phyloP scores from a whole-genome alignment of 2,113 vertebrate species.

The Uropsilus gracilis region DNA sequence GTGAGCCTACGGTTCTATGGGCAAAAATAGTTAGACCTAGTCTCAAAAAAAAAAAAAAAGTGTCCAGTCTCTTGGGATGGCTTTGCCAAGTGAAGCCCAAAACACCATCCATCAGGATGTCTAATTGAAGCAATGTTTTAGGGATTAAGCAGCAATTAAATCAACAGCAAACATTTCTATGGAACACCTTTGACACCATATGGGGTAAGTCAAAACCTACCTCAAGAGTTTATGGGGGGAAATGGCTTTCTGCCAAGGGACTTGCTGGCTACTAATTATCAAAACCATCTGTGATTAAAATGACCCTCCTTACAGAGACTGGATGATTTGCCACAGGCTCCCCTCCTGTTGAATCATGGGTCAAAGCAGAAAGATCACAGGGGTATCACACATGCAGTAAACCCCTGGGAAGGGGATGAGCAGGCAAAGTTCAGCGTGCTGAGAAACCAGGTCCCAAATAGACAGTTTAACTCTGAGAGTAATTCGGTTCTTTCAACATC shows the following conservation, averaged over 20 bases:
- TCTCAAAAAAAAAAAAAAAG: too few species aligned
- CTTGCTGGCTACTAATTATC: conserved; percentile 46
- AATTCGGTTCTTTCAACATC: not conserved
- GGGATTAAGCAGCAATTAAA: conserved; percentile 70
- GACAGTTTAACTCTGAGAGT: not conserved
- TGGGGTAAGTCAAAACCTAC: not conserved
- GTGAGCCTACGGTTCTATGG: too few species aligned
- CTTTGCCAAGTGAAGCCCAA: conserved; percentile 64
- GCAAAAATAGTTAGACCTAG: too few species aligned
- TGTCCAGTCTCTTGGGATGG: conserved; percentile 64
- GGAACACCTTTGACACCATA: conserved; percentile 25
- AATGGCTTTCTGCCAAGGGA: conserved; percentile 51
- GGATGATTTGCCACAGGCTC: conserved; percentile 7
- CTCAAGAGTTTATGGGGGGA: not conserved
- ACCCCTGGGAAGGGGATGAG: not conserved
- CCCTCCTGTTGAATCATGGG: not conserved
- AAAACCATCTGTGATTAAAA: conserved; percentile 62
- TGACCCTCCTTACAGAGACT: not conserved
- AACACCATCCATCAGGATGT: conserved; percentile 63
- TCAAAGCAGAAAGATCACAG: not conserved
- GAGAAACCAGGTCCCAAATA: not conserved
- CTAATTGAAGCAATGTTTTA: conserved; percentile 64
- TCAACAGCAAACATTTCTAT: conserved; percentile 62
- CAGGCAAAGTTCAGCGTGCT: not conserved
- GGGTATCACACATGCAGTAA: not conserved